phyloP scores from a whole-genome alignment of 2,888 invertebrate species.

The Drosophila stalkeri region DNA sequence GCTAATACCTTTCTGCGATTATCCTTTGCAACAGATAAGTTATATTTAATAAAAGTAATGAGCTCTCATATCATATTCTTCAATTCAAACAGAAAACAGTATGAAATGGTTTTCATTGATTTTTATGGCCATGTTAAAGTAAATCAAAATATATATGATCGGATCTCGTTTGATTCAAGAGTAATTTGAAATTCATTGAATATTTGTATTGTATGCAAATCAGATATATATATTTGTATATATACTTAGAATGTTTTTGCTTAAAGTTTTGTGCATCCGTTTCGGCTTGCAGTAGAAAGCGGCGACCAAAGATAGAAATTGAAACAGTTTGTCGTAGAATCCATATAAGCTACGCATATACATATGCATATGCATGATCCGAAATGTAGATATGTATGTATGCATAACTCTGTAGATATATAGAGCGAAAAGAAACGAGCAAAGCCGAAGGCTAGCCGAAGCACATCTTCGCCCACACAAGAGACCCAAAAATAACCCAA shows the following conservation, averaged over 20 bases:
- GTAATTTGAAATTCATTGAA: conserved; percentile 3
- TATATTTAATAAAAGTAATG: neutral
- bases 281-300: conserved; percentile 23
- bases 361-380: conserved; percentile 21
- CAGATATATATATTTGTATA: neutral
- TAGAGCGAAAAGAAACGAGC: conserved; percentile 41
- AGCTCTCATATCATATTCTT: neutral
- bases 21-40: neutral
- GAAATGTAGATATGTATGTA: conserved; percentile 26
- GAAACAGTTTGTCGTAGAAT: conserved; percentile 32
- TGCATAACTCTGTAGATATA: conserved; percentile 3
- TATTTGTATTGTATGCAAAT: neutral
- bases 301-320: conserved; percentile 46
- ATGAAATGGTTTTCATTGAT: neutral
- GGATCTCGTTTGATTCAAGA: neutral
- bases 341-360: conserved; percentile 30
- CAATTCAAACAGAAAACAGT: neutral
- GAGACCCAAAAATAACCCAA: conserved; percentile 66
- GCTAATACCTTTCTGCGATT: neutral
- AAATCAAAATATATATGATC: neutral
- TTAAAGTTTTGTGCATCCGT: conserved; percentile 23
- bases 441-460: conserved; percentile 61
- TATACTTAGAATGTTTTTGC: conserved; percentile 17
- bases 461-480: conserved; percentile 69
- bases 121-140: too few species aligned